Conservation (phyloP, 2,113 vertebrate species). For the Epinephelus fuscoguttatus region DNA sequence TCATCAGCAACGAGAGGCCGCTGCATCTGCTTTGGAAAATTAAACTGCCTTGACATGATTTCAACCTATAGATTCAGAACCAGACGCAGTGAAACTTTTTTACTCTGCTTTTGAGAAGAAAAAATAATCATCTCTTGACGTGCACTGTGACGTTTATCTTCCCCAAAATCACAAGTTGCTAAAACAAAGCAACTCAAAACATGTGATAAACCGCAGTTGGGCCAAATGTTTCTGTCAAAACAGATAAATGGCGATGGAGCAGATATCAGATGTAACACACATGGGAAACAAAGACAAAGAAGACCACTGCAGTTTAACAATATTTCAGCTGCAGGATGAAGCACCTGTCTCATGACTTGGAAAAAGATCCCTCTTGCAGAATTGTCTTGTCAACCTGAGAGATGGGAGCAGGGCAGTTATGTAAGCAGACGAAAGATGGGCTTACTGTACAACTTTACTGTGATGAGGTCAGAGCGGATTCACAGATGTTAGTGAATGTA, state of each 20-base stretch:
- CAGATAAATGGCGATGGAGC: constrained; percentile 14
- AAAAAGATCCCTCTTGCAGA: not conserved
- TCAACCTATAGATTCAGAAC: constrained; percentile 33
- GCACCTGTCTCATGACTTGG: constrained; percentile 17
- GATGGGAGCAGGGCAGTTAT: constrained; percentile 8
- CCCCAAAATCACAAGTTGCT: constrained; percentile 2
- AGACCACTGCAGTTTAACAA: not conserved
- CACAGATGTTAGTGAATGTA: constrained; percentile 44
- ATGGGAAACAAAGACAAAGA: constrained; percentile 28
- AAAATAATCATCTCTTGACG: not conserved
- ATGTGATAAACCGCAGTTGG: constrained; percentile 15
- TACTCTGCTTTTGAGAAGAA: not conserved
- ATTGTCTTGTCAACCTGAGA: constrained; percentile 9
- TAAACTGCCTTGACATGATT: constrained; percentile 25
- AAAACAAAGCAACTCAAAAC: constrained; percentile 35
- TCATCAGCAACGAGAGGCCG: constrained; percentile 49
- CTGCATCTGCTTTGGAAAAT: constrained; percentile 53
- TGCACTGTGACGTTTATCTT: constrained; percentile 9
- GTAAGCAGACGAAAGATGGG: constrained; percentile 1
- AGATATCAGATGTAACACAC: constrained; percentile 16
- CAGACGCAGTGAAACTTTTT: not conserved
- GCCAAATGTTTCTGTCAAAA: constrained; percentile 7
- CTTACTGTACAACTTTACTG: constrained; percentile 19
- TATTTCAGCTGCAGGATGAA: constrained; percentile 7
- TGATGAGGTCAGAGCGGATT: constrained; percentile 47